Percentiles rank a stretch among this genome's conserved stretches.
These are phyloP conservation scores for Yoshiicerus persimilis DNA, from an alignment of 1,140 invertebrate species.

Conservation along the genomic window DNA sequence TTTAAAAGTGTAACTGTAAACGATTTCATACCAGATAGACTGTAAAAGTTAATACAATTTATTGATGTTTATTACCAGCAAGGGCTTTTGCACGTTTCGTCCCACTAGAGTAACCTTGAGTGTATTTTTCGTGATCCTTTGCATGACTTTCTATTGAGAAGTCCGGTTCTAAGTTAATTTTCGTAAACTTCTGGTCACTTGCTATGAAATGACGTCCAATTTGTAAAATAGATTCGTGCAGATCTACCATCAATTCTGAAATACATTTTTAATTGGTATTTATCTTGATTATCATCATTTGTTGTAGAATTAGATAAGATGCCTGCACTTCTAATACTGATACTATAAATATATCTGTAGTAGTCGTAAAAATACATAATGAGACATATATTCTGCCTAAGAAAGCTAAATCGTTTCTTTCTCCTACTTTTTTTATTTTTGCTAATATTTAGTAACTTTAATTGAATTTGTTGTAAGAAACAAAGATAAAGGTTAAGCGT, in stretches of 20 bases:
- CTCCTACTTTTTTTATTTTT: too few species aligned
- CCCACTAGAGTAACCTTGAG: conserved; percentile 84
- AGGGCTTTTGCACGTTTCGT: conserved; percentile 91
- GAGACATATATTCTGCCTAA: too few species aligned
- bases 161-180: conserved; percentile 82
- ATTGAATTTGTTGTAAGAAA: too few species aligned
- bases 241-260: conserved; percentile 88
- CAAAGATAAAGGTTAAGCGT: too few species aligned
- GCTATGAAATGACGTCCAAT: conserved; percentile 87
- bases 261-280: conserved; percentile 35
- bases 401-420: too few species aligned
- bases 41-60: neutral
- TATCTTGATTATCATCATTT: too few species aligned
- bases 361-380: too few species aligned
- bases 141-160: conserved; percentile 94
- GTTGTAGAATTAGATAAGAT: too few species aligned
- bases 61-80: conserved; percentile 60
- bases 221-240: conserved; percentile 89
- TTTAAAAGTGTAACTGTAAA: too few species aligned
- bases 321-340: too few species aligned
- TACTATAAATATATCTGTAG: neutral
- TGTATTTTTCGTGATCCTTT: conserved; percentile 88
- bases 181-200: conserved; percentile 70
- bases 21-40: neutral
- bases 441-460: too few species aligned